A percentile compares a stretch with the other conserved stretches of the same genome.
These are phyloP conservation scores for Rhea americana DNA, from an alignment of 2,113 vertebrate species.

Conservation along the genomic window DNA sequence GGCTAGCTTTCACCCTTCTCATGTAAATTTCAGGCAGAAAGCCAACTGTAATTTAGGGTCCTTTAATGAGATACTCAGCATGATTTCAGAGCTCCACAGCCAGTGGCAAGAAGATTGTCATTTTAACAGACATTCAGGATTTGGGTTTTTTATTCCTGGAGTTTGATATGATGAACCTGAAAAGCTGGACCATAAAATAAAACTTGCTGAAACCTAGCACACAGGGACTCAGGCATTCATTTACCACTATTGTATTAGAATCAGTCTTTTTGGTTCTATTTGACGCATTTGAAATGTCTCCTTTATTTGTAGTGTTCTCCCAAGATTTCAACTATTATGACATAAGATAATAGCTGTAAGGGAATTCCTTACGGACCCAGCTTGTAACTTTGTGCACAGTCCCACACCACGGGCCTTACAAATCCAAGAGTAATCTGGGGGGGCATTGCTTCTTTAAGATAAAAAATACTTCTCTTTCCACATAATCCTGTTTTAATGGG, in stretches of 20 bases:
- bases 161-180: not conserved
- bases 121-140: not conserved
- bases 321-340: not conserved
- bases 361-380: not conserved
- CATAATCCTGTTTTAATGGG: not conserved
- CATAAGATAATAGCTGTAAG: not conserved
- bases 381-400: not conserved
- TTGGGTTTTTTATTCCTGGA: not conserved
- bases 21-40: slow-evolving; percentile 11
- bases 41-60: not conserved
- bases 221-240: not conserved
- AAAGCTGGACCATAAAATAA: not conserved
- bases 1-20: not conserved
- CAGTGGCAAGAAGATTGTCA: not conserved
- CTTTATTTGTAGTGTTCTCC: not conserved
- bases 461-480: not conserved
- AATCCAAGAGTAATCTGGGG: not conserved
- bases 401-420: not conserved
- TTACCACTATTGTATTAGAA: not conserved
- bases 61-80: slow-evolving; percentile 45
- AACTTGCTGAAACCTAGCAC: not conserved
- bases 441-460: not conserved
- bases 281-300: not conserved
- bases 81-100: slow-evolving; percentile 7
- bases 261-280: not conserved